Evolutionary conservation across 2,113 vertebrate species (phyloP), one percentile per base, ranked within the genome.

Genomic region (Redunca redunca): DNA sequence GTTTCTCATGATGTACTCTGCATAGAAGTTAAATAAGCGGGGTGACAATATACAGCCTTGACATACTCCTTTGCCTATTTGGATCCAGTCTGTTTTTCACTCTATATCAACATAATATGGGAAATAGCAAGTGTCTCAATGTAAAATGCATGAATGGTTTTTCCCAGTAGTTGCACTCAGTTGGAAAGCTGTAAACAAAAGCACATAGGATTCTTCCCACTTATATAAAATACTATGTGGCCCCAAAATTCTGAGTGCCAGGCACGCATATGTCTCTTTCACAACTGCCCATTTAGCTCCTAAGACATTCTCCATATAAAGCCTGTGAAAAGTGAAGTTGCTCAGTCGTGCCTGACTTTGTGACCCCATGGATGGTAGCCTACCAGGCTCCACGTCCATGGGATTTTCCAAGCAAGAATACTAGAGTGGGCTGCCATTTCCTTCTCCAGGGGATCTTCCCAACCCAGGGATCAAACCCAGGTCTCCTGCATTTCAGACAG

Each of bases 331-430:
- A 62, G 28, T 16, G 60, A 62, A 62, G 60, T 16, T 15, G 14
- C 28, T 62, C 60, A 30, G 60, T 62, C 60, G 1, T 62, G 60
- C 3, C 60, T 30, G 28, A 30, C 60, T 62, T 28, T 30, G 60
- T 0, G 0, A 62, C 28, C 13, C 60, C 13, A 1, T 62, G 58
- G 13, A 62, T 0, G 0, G 2, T 62, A 62, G 26, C 58, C 58
- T 30, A 15, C 28, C 13, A 15, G 60, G 13, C 12, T 62, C 60
- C 0, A 6, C 6, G 13, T 62, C 60, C 60, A 30, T 62, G 60
- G 60, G 60, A 62, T 62, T 62, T 15, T 62, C 60, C 60, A 62
- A 2, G 60, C 60, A 62, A 33, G 28, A 62, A 15, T 62, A 62
- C 14, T 62, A 28, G 28, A 62, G 60, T 62, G 6, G 6, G 60